Percentiles rank a stretch among this genome's conserved stretches.
phyloP scores from a whole-genome alignment of 1,140 invertebrate species.

The Philotrypesis tridentata region DNA sequence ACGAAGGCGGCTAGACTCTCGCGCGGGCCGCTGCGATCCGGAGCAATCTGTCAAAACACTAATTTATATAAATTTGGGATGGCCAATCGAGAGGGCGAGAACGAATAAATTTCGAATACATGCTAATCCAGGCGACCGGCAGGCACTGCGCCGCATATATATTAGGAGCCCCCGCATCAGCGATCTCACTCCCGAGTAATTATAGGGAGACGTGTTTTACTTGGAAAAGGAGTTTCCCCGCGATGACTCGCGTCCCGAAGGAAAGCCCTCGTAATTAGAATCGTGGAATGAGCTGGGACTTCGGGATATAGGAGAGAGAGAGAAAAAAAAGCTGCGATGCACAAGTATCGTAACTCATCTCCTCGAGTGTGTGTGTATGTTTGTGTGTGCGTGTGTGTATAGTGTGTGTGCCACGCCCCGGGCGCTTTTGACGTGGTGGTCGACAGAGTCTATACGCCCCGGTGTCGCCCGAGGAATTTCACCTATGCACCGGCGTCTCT shows the following conservation, averaged over 20 bases:
- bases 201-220: background rate
- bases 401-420: conserved; percentile 51
- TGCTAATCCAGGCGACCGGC: too few relatives aligned
- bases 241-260: background rate
- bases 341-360: conserved; percentile 56
- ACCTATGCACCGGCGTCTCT: conserved; percentile 21
- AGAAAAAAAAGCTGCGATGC: conserved; percentile 46
- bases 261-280: conserved; percentile 48
- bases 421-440: conserved; percentile 53
- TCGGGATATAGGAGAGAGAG: too few relatives aligned
- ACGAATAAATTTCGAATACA: background rate
- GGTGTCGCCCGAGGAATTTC: conserved; percentile 45
- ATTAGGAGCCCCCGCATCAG: background rate
- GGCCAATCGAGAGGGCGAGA: background rate
- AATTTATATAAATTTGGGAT: conserved; percentile 35
- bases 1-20: too few relatives aligned
- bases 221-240: background rate
- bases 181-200: background rate
- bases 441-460: conserved; percentile 29
- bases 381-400: too few relatives aligned
- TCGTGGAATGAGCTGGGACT: conserved; percentile 34
- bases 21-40: background rate
- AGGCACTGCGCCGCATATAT: background rate
- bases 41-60: conserved; percentile 41
- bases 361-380: background rate